phyloP scores from a whole-genome alignment of 2,888 invertebrate genomes.

The Lasioglossum oenotherae region DNA sequence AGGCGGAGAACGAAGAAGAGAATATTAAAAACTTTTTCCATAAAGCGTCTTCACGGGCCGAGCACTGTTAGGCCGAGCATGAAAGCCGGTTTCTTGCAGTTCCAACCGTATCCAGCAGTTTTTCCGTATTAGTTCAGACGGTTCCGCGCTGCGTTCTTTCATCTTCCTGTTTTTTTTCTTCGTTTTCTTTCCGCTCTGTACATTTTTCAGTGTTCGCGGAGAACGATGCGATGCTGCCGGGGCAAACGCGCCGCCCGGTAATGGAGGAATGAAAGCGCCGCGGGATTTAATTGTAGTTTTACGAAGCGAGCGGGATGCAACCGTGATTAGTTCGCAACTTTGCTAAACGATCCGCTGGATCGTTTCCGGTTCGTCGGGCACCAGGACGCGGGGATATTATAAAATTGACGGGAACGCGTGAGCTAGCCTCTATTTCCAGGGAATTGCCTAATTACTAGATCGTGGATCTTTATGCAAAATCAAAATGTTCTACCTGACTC shows the following conservation, averaged over 20 bases:
- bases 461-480: too few relatives aligned
- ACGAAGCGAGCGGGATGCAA: background rate
- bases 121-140: conserved; percentile 63
- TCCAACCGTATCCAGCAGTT: conserved; percentile 39
- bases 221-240: background rate
- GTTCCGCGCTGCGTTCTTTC: background rate
- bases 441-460: too few relatives aligned
- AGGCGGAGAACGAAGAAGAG: conserved; percentile 11
- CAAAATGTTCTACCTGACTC: too few relatives aligned
- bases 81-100: conserved; percentile 53
- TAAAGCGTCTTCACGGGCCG: conserved; percentile 65
- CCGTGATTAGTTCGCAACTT: conserved; percentile 11
- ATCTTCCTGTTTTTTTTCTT: background rate
- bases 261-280: conserved; percentile 7
- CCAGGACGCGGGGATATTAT: background rate
- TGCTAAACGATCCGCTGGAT: conserved; percentile 10
- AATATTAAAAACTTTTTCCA: conserved; percentile 73
- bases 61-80: conserved; percentile 49
- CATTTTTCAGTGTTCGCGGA: background rate
- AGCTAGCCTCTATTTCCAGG: background rate
- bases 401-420: background rate
- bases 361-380: background rate
- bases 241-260: background rate
- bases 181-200: background rate
- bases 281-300: conserved; percentile 10